Conservation (phyloP, 2,113 vertebrate genomes). For the Paedocypris sp. region DNA sequence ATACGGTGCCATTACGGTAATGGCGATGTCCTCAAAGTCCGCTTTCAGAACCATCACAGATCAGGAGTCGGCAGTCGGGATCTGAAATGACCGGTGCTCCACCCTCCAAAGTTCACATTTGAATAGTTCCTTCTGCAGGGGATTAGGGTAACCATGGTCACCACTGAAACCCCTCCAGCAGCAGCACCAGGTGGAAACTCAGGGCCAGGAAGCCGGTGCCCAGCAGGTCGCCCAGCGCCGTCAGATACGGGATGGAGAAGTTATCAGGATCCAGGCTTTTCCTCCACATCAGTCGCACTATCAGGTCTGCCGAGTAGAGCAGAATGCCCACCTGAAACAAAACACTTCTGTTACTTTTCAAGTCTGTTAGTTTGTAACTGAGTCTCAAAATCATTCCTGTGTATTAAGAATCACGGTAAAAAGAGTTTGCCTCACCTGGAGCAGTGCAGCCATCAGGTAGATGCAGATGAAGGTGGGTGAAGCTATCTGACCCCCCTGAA, state of each 20-base stretch:
- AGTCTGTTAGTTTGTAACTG: too few relatives aligned
- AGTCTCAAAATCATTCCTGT: too few relatives aligned
- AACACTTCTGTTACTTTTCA: background rate
- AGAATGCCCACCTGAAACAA: conserved; percentile 74
- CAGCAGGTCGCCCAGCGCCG: conserved; percentile 84
- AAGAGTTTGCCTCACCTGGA: conserved; percentile 72
- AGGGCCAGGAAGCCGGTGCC: conserved; percentile 82
- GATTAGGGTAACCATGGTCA: conserved; percentile 29
- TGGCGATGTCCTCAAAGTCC: too few relatives aligned
- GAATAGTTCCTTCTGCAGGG: too few relatives aligned
- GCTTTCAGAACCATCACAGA: too few relatives aligned
- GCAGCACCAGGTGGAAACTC: conserved; percentile 66
- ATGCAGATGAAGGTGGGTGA: conserved; percentile 65
- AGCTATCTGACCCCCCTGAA: conserved; percentile 68
- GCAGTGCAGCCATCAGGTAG: conserved; percentile 74
- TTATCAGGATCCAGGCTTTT: conserved; percentile 83
- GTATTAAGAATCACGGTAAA: too few relatives aligned
- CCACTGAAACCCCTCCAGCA: conserved; percentile 42
- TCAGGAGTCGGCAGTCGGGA: too few relatives aligned
- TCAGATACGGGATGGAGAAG: conserved; percentile 96
- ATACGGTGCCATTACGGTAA: too few relatives aligned
- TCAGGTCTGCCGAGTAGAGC: conserved; percentile 80
- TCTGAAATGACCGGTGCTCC: too few relatives aligned
- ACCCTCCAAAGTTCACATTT: too few relatives aligned
- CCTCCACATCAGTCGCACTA: conserved; percentile 79